Evolutionary conservation across 92 coral and sea anemone species (phyloP).

Genomic region (Parazoanthus darwini): DNA sequence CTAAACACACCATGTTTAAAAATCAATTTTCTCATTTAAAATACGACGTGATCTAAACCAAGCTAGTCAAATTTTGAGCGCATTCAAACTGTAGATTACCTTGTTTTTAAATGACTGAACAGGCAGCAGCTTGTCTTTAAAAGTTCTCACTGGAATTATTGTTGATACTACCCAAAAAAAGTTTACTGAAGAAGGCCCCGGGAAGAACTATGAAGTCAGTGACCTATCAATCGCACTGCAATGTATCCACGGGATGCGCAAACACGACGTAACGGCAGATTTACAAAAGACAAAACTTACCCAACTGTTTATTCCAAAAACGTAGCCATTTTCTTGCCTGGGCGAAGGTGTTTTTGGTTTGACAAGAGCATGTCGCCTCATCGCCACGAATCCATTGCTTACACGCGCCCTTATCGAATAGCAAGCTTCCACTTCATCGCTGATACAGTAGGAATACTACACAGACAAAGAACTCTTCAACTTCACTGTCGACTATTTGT

Average conservation of each 20-base stretch:
- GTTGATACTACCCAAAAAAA: neutral
- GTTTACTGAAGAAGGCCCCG: neutral
- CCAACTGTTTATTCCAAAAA: constrained; percentile 98
- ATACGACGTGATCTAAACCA: neutral
- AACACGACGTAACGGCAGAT: neutral
- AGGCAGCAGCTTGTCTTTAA: neutral
- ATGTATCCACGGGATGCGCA: neutral
- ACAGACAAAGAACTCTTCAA: constrained; percentile 41
- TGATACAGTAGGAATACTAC: constrained; percentile 14
- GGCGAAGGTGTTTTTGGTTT: constrained; percentile 67
- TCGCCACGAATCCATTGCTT: constrained; percentile 22
- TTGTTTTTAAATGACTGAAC: neutral
- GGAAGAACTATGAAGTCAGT: neutral
- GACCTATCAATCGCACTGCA: neutral
- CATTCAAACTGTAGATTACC: neutral
- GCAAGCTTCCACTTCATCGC: constrained; percentile 19
- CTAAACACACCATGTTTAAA: neutral
- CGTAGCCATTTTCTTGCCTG: constrained; percentile 68
- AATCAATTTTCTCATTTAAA: constrained; percentile 1
- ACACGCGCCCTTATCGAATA: neutral
- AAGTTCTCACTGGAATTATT: neutral
- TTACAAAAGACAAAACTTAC: constrained; percentile 62
- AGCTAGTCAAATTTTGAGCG: neutral
- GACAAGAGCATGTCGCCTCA: constrained; percentile 97
- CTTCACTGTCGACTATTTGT: constrained; percentile 28